A percentile compares a stretch with the other conserved stretches of the same genome.
Conservation (phyloP, 1,140 invertebrate species). For the Conus ventricosus region DNA sequence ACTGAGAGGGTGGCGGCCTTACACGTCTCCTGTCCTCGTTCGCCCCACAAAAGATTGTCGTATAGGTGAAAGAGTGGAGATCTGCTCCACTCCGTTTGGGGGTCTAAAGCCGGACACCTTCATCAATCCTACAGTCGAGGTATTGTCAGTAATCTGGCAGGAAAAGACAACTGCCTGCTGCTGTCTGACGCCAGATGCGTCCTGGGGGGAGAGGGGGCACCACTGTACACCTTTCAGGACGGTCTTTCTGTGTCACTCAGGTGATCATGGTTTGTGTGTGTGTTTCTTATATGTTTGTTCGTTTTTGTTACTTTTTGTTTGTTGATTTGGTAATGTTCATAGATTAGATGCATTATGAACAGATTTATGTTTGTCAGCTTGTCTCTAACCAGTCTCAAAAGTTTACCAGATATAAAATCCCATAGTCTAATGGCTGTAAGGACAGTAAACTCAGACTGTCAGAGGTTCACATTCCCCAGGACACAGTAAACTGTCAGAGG, state of each 20-base stretch:
- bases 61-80: conserved; percentile 59
- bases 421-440: no score
- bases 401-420: no score
- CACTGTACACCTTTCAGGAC: conserved; percentile 50
- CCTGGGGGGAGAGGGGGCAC: conserved; percentile 68
- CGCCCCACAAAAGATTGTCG: conserved; percentile 27
- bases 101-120: conserved; percentile 63
- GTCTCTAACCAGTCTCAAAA: no score
- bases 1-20: conserved; percentile 45
- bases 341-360: no score
- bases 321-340: no score
- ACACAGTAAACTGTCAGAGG: no score
- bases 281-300: no score
- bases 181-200: conserved; percentile 71
- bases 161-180: conserved; percentile 56
- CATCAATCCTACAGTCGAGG: conserved; percentile 67
- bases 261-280: not conserved
- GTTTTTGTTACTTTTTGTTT: no score
- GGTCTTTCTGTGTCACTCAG: not conserved
- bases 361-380: no score
- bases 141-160: conserved; percentile 65
- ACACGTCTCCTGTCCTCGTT: not conserved
- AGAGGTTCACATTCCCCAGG: no score
- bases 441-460: no score
- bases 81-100: conserved; percentile 70